phyloP scores from a whole-genome alignment of 2,113 vertebrate species.

The Orientallactaga bullata region DNA sequence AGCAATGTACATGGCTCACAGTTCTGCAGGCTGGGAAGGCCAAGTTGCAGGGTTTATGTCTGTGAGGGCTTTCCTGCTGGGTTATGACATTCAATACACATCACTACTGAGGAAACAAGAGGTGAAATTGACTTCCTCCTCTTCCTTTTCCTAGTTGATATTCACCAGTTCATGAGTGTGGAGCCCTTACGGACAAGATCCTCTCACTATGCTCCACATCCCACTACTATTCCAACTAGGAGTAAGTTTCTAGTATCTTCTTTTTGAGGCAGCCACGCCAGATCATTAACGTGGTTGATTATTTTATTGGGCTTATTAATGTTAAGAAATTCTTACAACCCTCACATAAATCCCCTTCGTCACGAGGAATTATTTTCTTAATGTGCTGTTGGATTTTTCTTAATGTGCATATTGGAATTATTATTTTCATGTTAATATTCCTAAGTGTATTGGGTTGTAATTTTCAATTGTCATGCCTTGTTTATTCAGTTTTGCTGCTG shows the following conservation, averaged over 20 bases:
- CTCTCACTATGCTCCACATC: background rate
- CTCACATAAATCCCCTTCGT: background rate
- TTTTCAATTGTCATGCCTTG: conserved; percentile 21
- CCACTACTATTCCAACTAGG: background rate
- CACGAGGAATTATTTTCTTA: background rate
- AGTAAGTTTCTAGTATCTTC: background rate
- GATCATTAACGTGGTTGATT: background rate
- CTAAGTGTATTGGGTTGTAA: background rate
- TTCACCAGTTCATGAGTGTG: background rate
- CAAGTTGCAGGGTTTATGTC: no score
- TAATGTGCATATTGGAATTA: background rate
- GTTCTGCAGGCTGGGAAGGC: background rate
- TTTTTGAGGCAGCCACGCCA: background rate
- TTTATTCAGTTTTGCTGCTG: background rate
- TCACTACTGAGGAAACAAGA: background rate
- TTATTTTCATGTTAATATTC: background rate
- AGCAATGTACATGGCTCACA: background rate
- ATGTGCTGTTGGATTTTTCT: background rate
- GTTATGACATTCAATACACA: background rate
- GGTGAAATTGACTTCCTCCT: no score
- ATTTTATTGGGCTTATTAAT: background rate
- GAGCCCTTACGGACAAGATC: background rate
- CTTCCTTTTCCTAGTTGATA: no score
- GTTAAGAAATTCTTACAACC: background rate
- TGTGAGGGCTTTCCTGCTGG: background rate